phyloP scores from a whole-genome alignment of 1,140 invertebrate genomes.

The Phymastichus coffea region DNA sequence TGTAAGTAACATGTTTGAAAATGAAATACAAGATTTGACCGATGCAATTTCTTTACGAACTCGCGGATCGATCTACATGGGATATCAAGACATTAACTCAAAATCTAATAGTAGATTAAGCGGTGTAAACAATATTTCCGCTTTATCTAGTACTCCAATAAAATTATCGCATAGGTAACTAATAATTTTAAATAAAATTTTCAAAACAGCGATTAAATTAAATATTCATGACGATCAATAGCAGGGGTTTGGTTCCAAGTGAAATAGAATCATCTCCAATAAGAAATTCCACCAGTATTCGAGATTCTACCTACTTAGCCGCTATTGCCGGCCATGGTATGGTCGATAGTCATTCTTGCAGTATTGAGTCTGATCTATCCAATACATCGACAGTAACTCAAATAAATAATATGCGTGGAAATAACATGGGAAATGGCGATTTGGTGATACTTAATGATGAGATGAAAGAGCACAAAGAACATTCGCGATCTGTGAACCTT shows the following conservation, averaged over 20 bases:
- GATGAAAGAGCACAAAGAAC: constrained; percentile 41
- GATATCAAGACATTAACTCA: too few species aligned
- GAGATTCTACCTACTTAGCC: constrained; percentile 75
- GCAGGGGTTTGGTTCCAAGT: constrained; percentile 58
- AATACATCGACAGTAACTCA: constrained; percentile 61
- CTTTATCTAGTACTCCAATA: constrained; percentile 1
- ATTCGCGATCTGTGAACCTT: constrained; percentile 60
- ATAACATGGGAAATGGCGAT: constrained; percentile 58
- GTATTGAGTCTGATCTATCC: constrained; percentile 65
- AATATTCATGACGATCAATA: constrained; percentile 27
- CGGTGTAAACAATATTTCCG: neutral
- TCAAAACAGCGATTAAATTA: neutral
- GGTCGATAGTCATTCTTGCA: constrained; percentile 59
- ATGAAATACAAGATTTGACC: constrained; percentile 36
- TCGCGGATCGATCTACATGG: neutral
- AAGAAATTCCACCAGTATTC: constrained; percentile 62
- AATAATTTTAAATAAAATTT: neutral
- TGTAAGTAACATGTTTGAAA: constrained; percentile 44
- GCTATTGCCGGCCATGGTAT: constrained; percentile 75
- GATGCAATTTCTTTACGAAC: neutral
- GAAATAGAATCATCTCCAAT: constrained; percentile 62
- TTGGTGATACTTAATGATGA: constrained; percentile 42
- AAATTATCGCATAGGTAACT: constrained; percentile 17
- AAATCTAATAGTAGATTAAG: neutral
- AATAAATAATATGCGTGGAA: constrained; percentile 66